Base-by-base conservation (phyloP, 2,797 vertebrate genomes). In the Microctenopoma steveboyesi region DNA sequence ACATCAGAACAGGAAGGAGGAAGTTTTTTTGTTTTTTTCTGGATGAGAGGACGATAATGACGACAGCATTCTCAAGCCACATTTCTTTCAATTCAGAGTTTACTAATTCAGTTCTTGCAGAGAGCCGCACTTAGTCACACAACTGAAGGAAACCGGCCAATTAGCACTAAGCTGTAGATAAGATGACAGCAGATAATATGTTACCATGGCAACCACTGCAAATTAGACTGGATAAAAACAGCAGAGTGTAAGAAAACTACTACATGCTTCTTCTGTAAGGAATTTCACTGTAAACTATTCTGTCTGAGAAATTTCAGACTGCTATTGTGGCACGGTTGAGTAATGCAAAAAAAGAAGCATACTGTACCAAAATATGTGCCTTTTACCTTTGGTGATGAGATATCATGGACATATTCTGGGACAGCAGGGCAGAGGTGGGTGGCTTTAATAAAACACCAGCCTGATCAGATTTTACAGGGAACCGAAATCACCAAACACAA, bases 401-500 rank as follows among this genome's bases (percentile, higher is more conserved):
- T 43, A 30, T 59, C 7, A 42, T 30, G 22, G 14, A 52, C 39
- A 58, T 18, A 63, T 59, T 65, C 46, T 40, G 22, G 50, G 8
- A 28, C 18, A 66, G 42, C n/a, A 39, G 28, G 11, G 15, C 33
- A 61, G 39, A 55, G 28, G 16, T 60, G 9, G 30, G 13, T 25
- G 22, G 16, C 62, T 55, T 3, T 46, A 54, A 42, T 42, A 14
- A 1, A 42, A 33, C 30, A 69, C 43, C 65, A 43, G 39, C 6
- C 11, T 66, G 45, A 73, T 60, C 33, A 55, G 22, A 37, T 59
- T 52, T 62, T 65, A 50, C 58, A 56, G 15, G 14, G 13, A 55
- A 39, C 15, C 25, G 33, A 70, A 74, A 50, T 46, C 67, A 47
- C 52, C 64, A 67, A 64, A 74, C 63, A 45, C 45, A 11, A 13